These are phyloP conservation scores for Cataglyphis rosenhaueri DNA, from an alignment of 2,888 invertebrate genomes.

Conservation along the genomic window DNA sequence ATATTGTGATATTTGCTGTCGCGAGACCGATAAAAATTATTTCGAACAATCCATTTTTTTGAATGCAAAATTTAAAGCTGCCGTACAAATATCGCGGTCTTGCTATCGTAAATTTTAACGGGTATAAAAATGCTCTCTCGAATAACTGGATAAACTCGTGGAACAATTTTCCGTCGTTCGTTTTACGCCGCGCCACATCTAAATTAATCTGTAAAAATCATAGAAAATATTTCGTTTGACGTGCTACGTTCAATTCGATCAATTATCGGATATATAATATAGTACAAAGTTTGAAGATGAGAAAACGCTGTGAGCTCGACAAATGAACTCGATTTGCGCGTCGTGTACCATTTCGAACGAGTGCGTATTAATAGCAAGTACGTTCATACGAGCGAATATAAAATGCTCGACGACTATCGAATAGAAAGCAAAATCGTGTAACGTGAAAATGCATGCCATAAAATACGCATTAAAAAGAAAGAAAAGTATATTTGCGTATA, in stretches of 20 bases:
- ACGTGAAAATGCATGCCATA: constrained; percentile 68
- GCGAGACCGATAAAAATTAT: constrained; percentile 5
- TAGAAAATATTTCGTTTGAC: not conserved
- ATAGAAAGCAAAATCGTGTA: constrained; percentile 75
- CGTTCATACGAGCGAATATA: constrained; percentile 50
- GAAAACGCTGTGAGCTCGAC: not conserved
- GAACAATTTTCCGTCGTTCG: constrained; percentile 23
- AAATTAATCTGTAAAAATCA: constrained; percentile 38
- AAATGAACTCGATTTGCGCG: constrained; percentile 7
- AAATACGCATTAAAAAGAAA: constrained; percentile 67
- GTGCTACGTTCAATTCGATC: not conserved
- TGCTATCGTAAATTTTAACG: constrained; percentile 39
- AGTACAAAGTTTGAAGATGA: not conserved
- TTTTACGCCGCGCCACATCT: not conserved
- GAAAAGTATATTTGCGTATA: constrained; percentile 31
- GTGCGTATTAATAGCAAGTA: not conserved
- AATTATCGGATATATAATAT: constrained; percentile 1
- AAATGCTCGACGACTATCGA: constrained; percentile 66
- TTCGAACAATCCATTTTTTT: not conserved
- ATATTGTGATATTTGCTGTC: not conserved
- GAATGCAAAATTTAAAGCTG: not conserved
- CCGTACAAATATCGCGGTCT: constrained; percentile 26
- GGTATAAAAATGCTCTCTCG: constrained; percentile 12
- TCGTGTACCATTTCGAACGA: constrained; percentile 27
- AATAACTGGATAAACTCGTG: constrained; percentile 21